Conservation (phyloP, 1,140 invertebrate genomes). For the Aphelenchoides fujianensis region DNA sequence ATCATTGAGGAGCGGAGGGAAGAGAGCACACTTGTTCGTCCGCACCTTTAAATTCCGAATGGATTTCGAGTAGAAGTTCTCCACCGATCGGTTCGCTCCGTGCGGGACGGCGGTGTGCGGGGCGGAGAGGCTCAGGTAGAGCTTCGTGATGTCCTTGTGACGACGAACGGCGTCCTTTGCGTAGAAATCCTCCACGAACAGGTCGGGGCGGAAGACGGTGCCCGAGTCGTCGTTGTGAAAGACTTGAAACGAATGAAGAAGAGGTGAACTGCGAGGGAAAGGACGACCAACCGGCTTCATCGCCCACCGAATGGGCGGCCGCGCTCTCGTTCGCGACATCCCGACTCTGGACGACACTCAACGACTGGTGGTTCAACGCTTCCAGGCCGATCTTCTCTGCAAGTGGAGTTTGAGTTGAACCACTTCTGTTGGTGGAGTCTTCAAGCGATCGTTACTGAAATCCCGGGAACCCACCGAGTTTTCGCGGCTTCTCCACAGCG, state of each 20-base stretch:
- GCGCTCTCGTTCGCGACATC: not conserved
- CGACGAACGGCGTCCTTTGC: not conserved
- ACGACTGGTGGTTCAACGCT: not conserved
- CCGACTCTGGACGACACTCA: conserved; percentile 11
- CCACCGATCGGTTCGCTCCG: not conserved
- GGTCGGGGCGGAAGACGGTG: conserved; percentile 8
- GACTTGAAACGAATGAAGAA: not conserved
- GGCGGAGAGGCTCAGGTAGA: not conserved
- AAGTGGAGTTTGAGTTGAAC: not conserved
- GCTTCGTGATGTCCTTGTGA: not conserved
- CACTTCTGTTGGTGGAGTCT: too few relatives aligned
- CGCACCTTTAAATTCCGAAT: not conserved
- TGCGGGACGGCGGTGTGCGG: not conserved
- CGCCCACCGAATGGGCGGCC: not conserved
- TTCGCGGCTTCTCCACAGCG: conserved; percentile 6
- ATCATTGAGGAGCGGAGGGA: too few relatives aligned
- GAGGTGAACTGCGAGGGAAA: not conserved
- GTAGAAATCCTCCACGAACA: conserved; percentile 10
- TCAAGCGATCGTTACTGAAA: too few relatives aligned
- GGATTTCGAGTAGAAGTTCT: not conserved
- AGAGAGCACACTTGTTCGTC: too few relatives aligned
- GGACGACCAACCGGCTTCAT: conserved; percentile 9
- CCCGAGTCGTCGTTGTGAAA: not conserved
- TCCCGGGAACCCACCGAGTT: not conserved
- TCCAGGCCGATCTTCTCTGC: not conserved